Evolutionary conservation across 2,113 vertebrate species (phyloP).

Genomic region (Rhizomys pruinosus): DNA sequence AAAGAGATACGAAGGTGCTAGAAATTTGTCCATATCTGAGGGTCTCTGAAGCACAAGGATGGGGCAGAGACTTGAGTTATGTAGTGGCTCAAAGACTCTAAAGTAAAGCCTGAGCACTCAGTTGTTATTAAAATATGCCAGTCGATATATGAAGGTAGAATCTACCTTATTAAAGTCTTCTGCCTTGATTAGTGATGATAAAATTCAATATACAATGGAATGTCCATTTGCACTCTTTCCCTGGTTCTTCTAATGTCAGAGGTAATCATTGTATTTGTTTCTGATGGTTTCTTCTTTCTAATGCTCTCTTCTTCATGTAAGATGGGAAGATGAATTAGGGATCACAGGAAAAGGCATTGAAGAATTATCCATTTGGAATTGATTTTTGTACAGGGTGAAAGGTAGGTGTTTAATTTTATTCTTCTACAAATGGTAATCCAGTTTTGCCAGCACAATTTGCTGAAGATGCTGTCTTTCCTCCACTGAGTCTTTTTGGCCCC

Average conservation of each 20-base stretch:
- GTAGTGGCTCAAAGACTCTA: neutral
- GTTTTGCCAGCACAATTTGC: too few relatives aligned
- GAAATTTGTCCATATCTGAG: neutral
- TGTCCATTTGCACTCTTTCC: neutral
- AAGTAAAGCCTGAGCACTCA: neutral
- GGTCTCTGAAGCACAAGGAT: rapidly evolving
- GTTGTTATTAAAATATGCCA: neutral
- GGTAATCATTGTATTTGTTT: neutral
- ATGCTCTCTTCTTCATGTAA: neutral
- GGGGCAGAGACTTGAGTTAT: neutral
- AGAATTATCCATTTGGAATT: too few relatives aligned
- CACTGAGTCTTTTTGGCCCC: too few relatives aligned
- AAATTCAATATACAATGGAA: neutral
- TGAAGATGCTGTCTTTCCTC: too few relatives aligned
- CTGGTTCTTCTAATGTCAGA: neutral
- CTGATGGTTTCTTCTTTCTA: neutral
- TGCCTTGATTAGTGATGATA: neutral
- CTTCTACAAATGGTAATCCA: too few relatives aligned
- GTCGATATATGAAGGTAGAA: neutral
- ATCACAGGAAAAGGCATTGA: neutral
- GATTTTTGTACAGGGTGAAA: too few relatives aligned
- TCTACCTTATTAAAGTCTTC: neutral
- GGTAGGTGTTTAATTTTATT: too few relatives aligned
- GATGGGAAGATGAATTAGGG: neutral
- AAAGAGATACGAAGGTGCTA: neutral